Evolutionary conservation across 2,888 invertebrate genomes (phyloP).

Genomic region (Macroteleia sp.): DNA sequence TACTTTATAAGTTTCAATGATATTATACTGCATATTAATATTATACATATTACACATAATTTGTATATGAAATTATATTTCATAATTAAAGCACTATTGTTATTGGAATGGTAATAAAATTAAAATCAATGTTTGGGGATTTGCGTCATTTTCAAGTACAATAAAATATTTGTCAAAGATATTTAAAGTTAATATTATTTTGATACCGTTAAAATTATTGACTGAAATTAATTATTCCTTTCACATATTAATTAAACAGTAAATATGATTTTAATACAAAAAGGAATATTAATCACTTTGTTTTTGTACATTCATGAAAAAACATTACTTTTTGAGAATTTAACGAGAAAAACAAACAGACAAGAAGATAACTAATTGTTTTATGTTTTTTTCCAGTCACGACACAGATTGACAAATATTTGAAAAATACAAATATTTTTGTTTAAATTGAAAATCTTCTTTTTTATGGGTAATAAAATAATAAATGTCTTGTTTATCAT

Average conservation of each 20-base stretch:
- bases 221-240: neutral
- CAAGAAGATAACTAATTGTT: neutral
- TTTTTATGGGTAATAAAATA: too few relatives aligned
- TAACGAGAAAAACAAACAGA: constrained; percentile 2
- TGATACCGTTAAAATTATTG: neutral
- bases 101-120: too few relatives aligned
- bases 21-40: too few relatives aligned
- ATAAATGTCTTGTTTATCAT: too few relatives aligned
- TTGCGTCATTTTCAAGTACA: constrained; percentile 8
- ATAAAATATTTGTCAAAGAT: constrained; percentile 11
- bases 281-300: neutral
- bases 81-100: too few relatives aligned
- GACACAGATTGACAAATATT: neutral
- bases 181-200: constrained; percentile 8
- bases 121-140: constrained; percentile 1
- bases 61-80: too few relatives aligned
- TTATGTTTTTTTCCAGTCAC: neutral
- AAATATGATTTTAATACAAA: neutral
- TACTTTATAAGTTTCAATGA: too few relatives aligned
- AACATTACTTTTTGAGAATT: constrained; percentile 2
- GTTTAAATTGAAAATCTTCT: too few relatives aligned
- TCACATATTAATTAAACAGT: neutral
- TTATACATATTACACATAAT: too few relatives aligned
- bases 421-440: too few relatives aligned
- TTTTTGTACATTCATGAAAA: neutral